Evolutionary conservation across 2,888 invertebrate genomes (phyloP).

Genomic region (Lycia hirtaria): DNA sequence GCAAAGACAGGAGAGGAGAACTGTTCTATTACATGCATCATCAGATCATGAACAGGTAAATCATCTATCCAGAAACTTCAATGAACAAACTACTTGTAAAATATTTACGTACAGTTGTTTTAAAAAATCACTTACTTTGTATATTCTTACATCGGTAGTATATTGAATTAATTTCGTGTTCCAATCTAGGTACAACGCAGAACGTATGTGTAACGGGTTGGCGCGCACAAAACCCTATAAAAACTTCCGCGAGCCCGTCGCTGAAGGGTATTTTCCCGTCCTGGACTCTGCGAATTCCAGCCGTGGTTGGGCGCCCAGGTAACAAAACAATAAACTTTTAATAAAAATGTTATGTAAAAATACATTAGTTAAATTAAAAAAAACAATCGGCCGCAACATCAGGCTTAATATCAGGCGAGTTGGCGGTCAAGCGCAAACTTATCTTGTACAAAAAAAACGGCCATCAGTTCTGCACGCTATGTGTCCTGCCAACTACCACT

Average conservation of each 20-base stretch:
- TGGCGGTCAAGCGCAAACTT: no score
- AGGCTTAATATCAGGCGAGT: no score
- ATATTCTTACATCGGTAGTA: no score
- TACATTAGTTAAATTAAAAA: no score
- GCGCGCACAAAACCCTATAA: constrained; percentile 86
- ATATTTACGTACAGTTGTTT: no score
- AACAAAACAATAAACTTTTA: constrained; percentile 12
- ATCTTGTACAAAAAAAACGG: no score
- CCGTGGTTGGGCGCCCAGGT: constrained; percentile 90
- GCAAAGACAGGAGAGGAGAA: constrained; percentile 91
- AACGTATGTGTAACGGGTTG: constrained; percentile 90
- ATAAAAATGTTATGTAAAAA: no score
- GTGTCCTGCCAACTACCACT: no score
- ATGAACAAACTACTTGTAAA: background rate
- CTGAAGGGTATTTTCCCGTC: constrained; percentile 94
- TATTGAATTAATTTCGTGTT: no score
- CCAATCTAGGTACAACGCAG: constrained; percentile 91
- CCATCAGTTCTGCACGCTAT: no score
- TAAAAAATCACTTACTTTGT: no score
- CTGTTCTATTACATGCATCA: constrained; percentile 93
- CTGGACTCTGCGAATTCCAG: constrained; percentile 91
- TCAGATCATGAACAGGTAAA: constrained; percentile 87
- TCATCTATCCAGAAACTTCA: background rate
- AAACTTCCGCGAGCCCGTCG: constrained; percentile 89
- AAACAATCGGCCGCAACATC: no score